These are phyloP conservation scores for Achlya flavicornis DNA, from an alignment of 2,888 invertebrate genomes.

Conservation along the genomic window DNA sequence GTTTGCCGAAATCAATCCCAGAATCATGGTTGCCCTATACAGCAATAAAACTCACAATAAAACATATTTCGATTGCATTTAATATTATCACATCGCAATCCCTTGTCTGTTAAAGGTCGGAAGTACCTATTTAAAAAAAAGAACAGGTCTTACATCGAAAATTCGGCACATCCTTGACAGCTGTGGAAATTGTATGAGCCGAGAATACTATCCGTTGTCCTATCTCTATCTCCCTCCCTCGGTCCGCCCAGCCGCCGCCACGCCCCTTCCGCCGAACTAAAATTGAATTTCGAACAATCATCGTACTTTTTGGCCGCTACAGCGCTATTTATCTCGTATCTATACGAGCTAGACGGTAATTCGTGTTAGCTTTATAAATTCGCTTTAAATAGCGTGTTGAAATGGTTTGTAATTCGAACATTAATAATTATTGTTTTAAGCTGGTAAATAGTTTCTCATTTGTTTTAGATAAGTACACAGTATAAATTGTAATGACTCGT, in stretches of 20 bases:
- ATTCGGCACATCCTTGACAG: slow-evolving; percentile 15
- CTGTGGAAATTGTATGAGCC: slow-evolving; percentile 10
- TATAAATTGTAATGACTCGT: not conserved
- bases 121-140: slow-evolving; percentile 14
- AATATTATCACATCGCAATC: not conserved
- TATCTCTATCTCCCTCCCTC: slow-evolving; percentile 76
- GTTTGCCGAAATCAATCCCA: no score
- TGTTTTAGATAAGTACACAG: not conserved
- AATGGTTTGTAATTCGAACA: not conserved
- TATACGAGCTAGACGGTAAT: not conserved
- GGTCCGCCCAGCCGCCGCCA: slow-evolving; percentile 70
- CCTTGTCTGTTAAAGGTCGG: slow-evolving; percentile 1
- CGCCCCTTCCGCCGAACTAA: slow-evolving; percentile 70
- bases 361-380: not conserved
- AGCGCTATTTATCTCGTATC: not conserved
- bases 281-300: slow-evolving; percentile 65
- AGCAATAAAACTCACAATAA: not conserved
- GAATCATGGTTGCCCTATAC: no score
- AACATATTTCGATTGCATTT: not conserved
- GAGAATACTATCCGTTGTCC: slow-evolving; percentile 39
- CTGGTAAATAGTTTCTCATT: not conserved
- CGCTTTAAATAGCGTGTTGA: not conserved
- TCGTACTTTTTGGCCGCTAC: slow-evolving; percentile 16
- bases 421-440: not conserved
- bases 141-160: slow-evolving; percentile 8